Base-by-base conservation (phyloP, 2,113 vertebrate species). In the Willisornis vidua region DNA sequence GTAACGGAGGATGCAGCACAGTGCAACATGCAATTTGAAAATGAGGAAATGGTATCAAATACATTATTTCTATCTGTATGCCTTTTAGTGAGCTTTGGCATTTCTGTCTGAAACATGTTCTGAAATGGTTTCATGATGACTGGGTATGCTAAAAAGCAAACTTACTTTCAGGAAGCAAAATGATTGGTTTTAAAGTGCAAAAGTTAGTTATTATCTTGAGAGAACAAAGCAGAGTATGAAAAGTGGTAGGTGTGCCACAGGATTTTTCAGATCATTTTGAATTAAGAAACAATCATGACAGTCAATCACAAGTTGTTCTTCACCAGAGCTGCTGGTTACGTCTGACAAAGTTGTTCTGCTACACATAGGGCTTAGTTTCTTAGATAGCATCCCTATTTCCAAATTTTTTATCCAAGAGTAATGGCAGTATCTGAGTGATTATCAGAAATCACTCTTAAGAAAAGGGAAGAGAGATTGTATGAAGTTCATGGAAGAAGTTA, bases 21-120 rank as follows among this genome's bases (percentile, higher is more conserved):
- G 80, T 98, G 98, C 98, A 99, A 99, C 95, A 85, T 90, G 4
- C 98, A 99, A 79, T 99, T 99, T 96, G 98, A 99, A 93, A 97
- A 97, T n/a, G 99, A 99, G 96, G 99, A 99, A 88, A 97, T 98
- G 98, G 99, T 99, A 98, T 97, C 77, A 62, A 88, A 94, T 89
- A 5, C 75, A 33, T 63, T 63, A 4, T 93, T 80, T 94, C 72
- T 96, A 58, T 59, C 54, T 78, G 19, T 67, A 55, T 23, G 19
- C 25, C 68, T 93, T 90, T 67, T 28, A 88, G 35, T 67, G 35
- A 80, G 59, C 72, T 91, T 83, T 72, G 65, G 25, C 35, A 37
- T 73, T 89, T 41, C 55, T 87, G 33, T 77, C 65, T 41, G 41
- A 81, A 52, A 58, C 57, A 28, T 33, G 9, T 87, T 87, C 79